These are phyloP conservation scores for Acanthurus tractus DNA, from an alignment of 2,797 vertebrate genomes.

Conservation along the genomic window DNA sequence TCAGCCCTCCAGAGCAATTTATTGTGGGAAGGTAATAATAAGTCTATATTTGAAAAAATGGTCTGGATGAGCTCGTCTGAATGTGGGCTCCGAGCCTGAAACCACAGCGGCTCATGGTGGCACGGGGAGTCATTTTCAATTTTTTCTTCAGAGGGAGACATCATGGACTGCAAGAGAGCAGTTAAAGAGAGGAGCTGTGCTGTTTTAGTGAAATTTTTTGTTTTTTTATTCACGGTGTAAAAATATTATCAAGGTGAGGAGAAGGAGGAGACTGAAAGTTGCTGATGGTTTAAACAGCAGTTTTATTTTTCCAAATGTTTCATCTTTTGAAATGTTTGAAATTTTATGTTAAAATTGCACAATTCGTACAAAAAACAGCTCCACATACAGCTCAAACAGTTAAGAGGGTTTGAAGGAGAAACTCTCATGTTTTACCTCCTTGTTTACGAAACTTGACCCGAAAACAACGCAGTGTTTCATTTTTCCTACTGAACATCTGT, in stretches of 20 bases:
- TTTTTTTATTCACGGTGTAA: background rate
- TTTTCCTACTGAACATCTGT: too few relatives aligned
- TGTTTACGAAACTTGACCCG: too few relatives aligned
- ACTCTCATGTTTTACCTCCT: too few relatives aligned
- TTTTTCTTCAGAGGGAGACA: constrained; percentile 59
- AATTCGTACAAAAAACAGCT: background rate
- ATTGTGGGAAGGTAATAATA: constrained; percentile 90
- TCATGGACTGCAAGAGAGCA: constrained; percentile 68
- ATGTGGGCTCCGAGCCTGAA: constrained; percentile 79
- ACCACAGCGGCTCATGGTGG: constrained; percentile 77
- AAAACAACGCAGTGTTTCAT: too few relatives aligned
- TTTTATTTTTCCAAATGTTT: background rate
- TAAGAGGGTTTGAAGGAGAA: too few relatives aligned
- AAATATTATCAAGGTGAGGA: background rate
- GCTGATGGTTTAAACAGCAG: too few relatives aligned
- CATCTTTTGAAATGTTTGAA: too few relatives aligned
- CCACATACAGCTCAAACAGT: too few relatives aligned
- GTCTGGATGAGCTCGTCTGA: constrained; percentile 76
- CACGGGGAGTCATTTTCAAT: constrained; percentile 75
- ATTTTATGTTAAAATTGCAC: too few relatives aligned
- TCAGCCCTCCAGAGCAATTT: constrained; percentile 84
- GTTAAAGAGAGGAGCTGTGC: constrained; percentile 45
- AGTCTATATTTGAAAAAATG: constrained; percentile 85
- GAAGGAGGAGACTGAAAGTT: background rate
- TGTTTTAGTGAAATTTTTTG: constrained; percentile 11